Base-by-base conservation (phyloP, 2,888 invertebrate species). In the Parnassius smintheus region DNA sequence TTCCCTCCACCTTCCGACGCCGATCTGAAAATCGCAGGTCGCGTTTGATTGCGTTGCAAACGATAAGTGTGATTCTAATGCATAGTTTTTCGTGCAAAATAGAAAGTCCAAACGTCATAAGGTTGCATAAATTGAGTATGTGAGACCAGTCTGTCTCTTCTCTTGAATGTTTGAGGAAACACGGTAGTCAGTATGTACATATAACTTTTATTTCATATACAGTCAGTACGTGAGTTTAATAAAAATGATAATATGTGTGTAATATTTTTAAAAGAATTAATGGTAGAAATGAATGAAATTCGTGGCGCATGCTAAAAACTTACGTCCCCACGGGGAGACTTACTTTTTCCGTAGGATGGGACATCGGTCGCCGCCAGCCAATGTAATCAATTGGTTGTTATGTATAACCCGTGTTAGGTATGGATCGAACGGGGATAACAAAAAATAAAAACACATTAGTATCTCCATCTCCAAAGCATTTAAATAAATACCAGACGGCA, bases 391-490 rank as follows among this genome's bases (percentile, higher is more conserved):
- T 83, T 80, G 78, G 78, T 83, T 80, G 78, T 80, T 78, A 84
- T 76, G 79, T 79, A 78, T 18, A 80, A 85, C 89, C 89, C 89
- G 80, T 83, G 83, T 88, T 86, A 88, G 81, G 83, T 87, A 75
- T 82, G 87, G 81, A 84, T 83, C 87, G 85, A 81, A 78, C 76
- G 77, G 81, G 78, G 74, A 78, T 85, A 84, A 86, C 83, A 89
- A 78, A 62, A 88, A 62, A 88, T 75, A 89, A 90, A 91, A 89
- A 86, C 73, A 86, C 85, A 91, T 90, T 90, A 91, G 86, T 89
- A 88, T 83, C 83, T 82, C 80, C 81, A 81, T 82, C 75, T 67
- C 50, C 57, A 74, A 68, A 68, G 60, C 64, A 68, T 65, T 62
- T 64, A 56, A 62, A 58, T 59, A 67, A 59, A 69, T 59, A 69